Base-by-base conservation (phyloP, 2,113 vertebrate genomes). In the Crotalus helleri region DNA sequence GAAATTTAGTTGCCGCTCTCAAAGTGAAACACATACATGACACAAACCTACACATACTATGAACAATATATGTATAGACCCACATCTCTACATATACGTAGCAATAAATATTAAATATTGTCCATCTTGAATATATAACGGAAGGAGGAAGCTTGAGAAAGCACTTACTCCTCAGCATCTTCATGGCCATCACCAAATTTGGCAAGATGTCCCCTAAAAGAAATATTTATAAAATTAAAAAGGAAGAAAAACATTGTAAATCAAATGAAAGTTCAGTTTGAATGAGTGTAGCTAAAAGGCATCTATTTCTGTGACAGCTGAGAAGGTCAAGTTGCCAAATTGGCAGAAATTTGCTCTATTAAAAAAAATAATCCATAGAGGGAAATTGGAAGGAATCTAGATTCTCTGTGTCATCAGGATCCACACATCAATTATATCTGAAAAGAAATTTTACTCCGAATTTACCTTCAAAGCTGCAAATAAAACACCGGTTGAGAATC, bases 121-220 rank as follows among this genome's bases (percentile, higher is more conserved):
- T 44, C 44, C 44, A 44, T 44, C 44, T 44, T 44, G 44, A 44
- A 44, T 44, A 44, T 44, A 44, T 44, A 44, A 44, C 3, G 3
- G 3, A 44, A 44, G 44, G 44, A 44, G 44, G 44, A 44, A 44
- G 44, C 44, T 44, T 44, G 44, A 44, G 44, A 85, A 51, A 92
- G 21, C 94, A 98, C 98, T 98, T 97, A 99, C 98, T 98, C 97
- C 96, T 98, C 98, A 44, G 97, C 96, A 92, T 98, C 98, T 94
- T 98, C 98, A 46, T 98, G 98, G 49, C 97, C 97, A 44, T 99
- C 98, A 61, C 98, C 98, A 92, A 98, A 98, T 92, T 98, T 98
- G 92, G 98, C 94, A 13, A 98, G 94, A 95, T 98, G 98, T 55
- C 98, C 98, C 95, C 98, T 99, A 97, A 93, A 94, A 87, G 91